Evolutionary conservation across 1,140 invertebrate species (phyloP), one percentile per base, ranked within the genome.

Genomic region (Eurosta solidaginis): DNA sequence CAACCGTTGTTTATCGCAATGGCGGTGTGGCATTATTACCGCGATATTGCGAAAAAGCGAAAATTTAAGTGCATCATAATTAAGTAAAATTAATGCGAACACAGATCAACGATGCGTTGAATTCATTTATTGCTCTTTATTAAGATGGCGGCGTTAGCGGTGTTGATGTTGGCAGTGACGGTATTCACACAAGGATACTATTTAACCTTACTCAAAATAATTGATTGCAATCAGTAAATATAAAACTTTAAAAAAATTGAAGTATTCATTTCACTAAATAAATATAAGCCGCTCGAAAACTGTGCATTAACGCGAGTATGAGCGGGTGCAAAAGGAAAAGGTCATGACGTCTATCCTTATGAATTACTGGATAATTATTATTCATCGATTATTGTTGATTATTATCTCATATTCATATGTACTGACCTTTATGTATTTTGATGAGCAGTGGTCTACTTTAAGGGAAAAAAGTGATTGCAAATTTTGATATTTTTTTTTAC

Each of bases 11-110:
- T 17, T n/a, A 29, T 22, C 59, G 17, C 40, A 68, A 68, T 20
- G 59, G n/a, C 33, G 33, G 59, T 20, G 27, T 20, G 33, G 33
- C 7, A n/a, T 22, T 40, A 36, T 40, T 68, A 14, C 59, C 25
- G 33, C 59, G 59, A 33, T 40, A 42, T 40, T 68, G 59, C 9
- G 33, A 29, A 36, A 40, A 36, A n/a, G n/a, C 59, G 27, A 68
- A 36, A 68, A 40, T 68, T 36, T 68, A 68, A 68, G 33, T 68
- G 59, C 59, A 68, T 68, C 59, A 68, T 68, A 68, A 68, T 68
- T 68, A 68, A 68, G 59, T 40, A 33, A 68, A 68, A 68, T 68
- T 68, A 68, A 68, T 20, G 59, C 27, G 33, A 40, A n/a, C 33
- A 20, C 12, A 68, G 22, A 12, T n/a, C 29, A 36, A 7, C 29